A percentile compares a stretch with the other conserved stretches of the same genome.
These are phyloP conservation scores for Bombus haemorrhoidalis DNA, from an alignment of 1,140 invertebrate species.

Conservation along the genomic window DNA sequence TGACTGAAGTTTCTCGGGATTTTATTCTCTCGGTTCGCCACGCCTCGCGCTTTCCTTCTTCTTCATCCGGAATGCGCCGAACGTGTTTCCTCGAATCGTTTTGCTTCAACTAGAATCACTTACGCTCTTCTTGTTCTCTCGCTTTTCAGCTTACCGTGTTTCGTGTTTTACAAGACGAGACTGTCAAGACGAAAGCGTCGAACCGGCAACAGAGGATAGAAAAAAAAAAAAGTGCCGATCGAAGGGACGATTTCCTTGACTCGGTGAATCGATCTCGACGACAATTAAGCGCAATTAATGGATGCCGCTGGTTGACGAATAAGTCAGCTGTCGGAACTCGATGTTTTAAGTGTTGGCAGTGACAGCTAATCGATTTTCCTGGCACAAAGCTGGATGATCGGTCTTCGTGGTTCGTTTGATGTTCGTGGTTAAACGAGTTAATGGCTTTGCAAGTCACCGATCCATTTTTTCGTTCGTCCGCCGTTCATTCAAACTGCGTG, in stretches of 20 bases:
- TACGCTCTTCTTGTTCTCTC: background rate
- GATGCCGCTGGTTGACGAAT: conserved; percentile 15
- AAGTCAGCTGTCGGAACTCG: conserved; percentile 48
- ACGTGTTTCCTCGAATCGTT: background rate
- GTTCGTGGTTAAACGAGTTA: conserved; percentile 59
- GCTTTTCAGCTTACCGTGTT: no score
- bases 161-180: no score
- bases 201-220: no score
- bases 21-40: conserved; percentile 16
- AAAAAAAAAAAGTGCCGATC: background rate
- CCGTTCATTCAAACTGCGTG: conserved; percentile 32
- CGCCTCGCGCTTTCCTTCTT: no score
- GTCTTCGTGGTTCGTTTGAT: conserved; percentile 62
- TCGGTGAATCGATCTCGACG: background rate
- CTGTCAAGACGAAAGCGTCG: no score
- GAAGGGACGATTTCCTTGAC: background rate
- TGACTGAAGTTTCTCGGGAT: background rate
- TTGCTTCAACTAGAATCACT: background rate
- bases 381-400: conserved; percentile 58
- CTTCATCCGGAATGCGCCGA: background rate
- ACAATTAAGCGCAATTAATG: conserved; percentile 19
- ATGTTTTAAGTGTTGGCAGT: conserved; percentile 57
- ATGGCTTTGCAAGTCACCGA: conserved; percentile 59
- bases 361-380: conserved; percentile 53
- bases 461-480: conserved; percentile 51